Evolutionary conservation across 2,113 vertebrate species (phyloP), one percentile per base, ranked within the genome.

Genomic region (Sceloporus tristichus): DNA sequence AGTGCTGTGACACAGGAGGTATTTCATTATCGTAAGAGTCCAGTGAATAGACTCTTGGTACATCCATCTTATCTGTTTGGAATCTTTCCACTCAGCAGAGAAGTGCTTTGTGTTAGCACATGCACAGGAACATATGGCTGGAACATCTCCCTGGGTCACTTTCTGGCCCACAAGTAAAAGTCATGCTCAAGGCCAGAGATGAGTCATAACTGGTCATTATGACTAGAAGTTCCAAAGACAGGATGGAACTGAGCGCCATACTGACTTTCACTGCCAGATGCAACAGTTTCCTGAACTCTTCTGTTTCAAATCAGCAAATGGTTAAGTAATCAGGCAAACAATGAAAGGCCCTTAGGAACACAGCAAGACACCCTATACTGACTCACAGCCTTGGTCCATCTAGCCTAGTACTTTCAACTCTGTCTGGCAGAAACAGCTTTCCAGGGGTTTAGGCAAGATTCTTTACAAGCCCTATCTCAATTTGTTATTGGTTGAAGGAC

Each of bases 1-100:
- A 40, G 0, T 68, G 0, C n/a, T 71, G 79, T n/a, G 11, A 0
- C 6, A 2, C 5, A 23, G n/a, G 23, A 2, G 7, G 48, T 0
- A 14, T 48, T 25, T 21, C 34, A 23, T 10, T 59, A 4, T 4
- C 7, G 3, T 38, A 62, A 0, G 9, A 73, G 0, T 25, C 66
- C 0, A 42, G 3, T 2, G 25, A 59, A 34, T 65, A 19, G 66
- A 84, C 2, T 4, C 6, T 11, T 0, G 0, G 29, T 5, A n/a
- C 1, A 34, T 77, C 68, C 88, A 48, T 1, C 0, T 21, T 25
- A 34, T 48, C 59, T n/a, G 75, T 71, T 29, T 25, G 42, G 25
- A 84, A 68, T 4, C 19, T 9, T 1, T 5, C 53, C 19, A 23
- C 0, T 0, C 19, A 0, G 4, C 3, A 42, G 11, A 19, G 29